These are phyloP conservation scores for Colistium nudipinnis DNA, from an alignment of 2,113 vertebrate species.

Conservation along the genomic window DNA sequence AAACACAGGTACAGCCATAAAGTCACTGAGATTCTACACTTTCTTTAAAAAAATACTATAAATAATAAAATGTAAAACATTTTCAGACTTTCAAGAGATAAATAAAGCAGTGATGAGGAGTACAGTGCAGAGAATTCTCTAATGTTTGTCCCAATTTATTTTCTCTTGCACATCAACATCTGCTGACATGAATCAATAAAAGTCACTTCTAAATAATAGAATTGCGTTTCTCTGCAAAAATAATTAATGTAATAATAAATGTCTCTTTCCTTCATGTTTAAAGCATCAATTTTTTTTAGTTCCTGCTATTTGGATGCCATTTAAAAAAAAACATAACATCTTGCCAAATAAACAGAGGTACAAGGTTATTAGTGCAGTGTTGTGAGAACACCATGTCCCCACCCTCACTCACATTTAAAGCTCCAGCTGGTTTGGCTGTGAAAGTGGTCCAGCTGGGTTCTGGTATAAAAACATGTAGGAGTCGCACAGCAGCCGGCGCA, in stretches of 20 bases:
- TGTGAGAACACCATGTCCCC: constrained; percentile 55
- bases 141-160: neutral
- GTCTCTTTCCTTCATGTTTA: neutral
- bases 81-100: constrained; percentile 14
- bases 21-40: neutral
- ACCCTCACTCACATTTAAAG: constrained; percentile 8
- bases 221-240: neutral
- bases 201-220: constrained; percentile 3
- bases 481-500: constrained; percentile 81
- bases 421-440: constrained; percentile 37
- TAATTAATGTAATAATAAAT: too few species aligned
- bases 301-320: constrained; percentile 34
- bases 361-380: constrained; percentile 56
- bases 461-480: constrained; percentile 85
- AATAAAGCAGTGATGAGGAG: neutral
- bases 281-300: constrained; percentile 34
- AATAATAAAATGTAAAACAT: constrained; percentile 30
- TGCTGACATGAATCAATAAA: constrained; percentile 1
- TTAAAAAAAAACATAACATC: constrained; percentile 38
- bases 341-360: constrained; percentile 13
- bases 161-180: neutral
- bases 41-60: constrained; percentile 12
- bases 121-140: neutral
- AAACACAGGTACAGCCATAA: neutral
- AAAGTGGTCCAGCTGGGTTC: constrained; percentile 41